phyloP scores from a whole-genome alignment of 2,113 vertebrate species.

The Anser brachyrhynchus region DNA sequence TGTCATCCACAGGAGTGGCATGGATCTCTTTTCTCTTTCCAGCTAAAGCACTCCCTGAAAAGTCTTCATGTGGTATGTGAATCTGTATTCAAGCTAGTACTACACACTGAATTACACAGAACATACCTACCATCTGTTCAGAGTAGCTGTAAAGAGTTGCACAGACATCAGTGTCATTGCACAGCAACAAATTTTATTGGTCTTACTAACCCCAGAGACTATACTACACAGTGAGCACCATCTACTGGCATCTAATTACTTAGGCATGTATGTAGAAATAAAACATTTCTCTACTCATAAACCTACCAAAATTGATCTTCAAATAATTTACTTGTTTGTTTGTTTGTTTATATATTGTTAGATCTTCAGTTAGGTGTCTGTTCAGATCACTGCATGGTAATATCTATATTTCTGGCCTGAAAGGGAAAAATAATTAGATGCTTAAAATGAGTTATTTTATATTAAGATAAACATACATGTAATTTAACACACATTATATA shows the following conservation, averaged over 20 bases:
- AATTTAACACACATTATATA: not conserved
- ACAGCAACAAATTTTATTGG: slow-evolving; percentile 29
- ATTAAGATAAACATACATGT: not conserved
- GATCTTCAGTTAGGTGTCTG: not conserved
- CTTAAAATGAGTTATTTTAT: not conserved
- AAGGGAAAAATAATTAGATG: not conserved
- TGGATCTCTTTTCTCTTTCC: not conserved
- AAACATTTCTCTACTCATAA: not conserved
- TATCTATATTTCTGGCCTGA: not conserved
- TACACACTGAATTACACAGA: slow-evolving; percentile 56
- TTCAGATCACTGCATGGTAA: not conserved
- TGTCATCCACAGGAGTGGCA: not conserved
- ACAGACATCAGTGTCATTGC: not conserved
- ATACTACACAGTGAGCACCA: slow-evolving; percentile 48
- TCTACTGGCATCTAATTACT: slow-evolving; percentile 56
- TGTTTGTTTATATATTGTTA: too few species aligned
- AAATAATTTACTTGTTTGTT: not conserved
- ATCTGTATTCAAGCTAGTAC: slow-evolving; percentile 44
- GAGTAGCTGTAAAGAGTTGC: slow-evolving; percentile 39
- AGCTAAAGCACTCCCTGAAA: not conserved
- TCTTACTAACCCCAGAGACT: slow-evolving; percentile 29
- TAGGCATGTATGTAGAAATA: not conserved
- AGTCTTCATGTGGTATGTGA: not conserved
- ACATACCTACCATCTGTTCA: slow-evolving; percentile 56
- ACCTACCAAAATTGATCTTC: not conserved